A percentile compares a stretch with the other conserved stretches of the same genome.
Conservation (phyloP, 64 coral and sea anemone genomes). For the Pocillopora verrucosa region DNA sequence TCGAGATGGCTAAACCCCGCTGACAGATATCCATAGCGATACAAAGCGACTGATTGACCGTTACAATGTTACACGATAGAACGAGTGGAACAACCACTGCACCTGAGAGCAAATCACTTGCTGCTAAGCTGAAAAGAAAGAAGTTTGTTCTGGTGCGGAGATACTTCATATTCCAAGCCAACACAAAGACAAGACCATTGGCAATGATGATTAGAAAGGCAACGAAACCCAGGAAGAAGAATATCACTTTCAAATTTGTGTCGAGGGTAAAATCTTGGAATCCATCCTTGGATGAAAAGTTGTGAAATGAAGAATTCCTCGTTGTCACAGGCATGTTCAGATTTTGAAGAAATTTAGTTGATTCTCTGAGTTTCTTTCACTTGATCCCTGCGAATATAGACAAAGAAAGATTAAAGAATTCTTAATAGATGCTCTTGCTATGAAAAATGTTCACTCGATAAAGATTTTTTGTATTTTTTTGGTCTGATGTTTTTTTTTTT, state of each 20-base stretch:
- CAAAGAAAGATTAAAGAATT: no score
- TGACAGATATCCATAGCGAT: constrained; percentile 55
- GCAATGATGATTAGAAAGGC: constrained; percentile 16
- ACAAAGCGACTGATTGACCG: not conserved
- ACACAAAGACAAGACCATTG: constrained; percentile 20
- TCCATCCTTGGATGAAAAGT: no score
- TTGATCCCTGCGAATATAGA: no score
- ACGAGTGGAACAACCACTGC: constrained; percentile 30
- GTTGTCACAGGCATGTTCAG: not conserved
- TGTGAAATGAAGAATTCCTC: not conserved
- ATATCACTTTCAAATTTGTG: constrained; percentile 34
- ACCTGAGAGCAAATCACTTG: constrained; percentile 43
- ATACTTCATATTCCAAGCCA: not conserved
- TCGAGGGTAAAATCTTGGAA: not conserved
- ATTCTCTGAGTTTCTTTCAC: no score
- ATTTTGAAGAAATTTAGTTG: no score
- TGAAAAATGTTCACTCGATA: no score
- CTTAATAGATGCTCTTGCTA: no score
- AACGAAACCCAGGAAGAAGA: constrained; percentile 5
- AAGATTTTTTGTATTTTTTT: no score
- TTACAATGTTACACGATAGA: constrained; percentile 4
- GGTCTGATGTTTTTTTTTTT: no score
- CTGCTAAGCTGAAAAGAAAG: constrained; percentile 40
- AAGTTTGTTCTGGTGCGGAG: constrained; percentile 47
- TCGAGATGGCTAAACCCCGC: constrained; percentile 46